Percentiles rank a stretch among this genome's conserved stretches.
phyloP scores from a whole-genome alignment of 1,140 invertebrate genomes.

The Drosophila pallidifrons region DNA sequence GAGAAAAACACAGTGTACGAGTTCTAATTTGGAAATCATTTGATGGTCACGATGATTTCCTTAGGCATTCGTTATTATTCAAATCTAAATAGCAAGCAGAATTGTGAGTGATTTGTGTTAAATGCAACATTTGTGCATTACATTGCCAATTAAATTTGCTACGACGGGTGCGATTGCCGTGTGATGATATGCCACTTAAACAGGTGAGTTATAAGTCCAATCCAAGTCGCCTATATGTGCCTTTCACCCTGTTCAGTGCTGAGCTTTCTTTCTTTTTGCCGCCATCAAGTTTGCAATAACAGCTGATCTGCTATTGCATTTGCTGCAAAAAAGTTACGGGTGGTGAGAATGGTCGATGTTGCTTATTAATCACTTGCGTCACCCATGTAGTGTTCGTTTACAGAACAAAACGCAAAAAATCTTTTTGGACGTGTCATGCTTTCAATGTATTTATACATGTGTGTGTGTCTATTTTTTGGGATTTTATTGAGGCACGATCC shows the following conservation, averaged over 20 bases:
- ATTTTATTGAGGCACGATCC: conserved; percentile 57
- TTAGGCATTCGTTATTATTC: conserved; percentile 35
- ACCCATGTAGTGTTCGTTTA: conserved; percentile 56
- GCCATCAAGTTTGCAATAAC: conserved; percentile 50
- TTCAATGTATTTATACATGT: conserved; percentile 22
- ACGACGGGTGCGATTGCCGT: conserved; percentile 83
- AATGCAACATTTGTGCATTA: conserved; percentile 73
- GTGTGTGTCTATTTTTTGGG: conserved; percentile 53
- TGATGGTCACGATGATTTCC: conserved; percentile 35
- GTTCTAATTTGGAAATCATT: conserved; percentile 36
- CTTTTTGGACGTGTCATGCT: conserved; percentile 48
- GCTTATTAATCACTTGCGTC: conserved; percentile 72
- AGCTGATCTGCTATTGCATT: conserved; percentile 72
- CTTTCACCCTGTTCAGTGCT: conserved; percentile 21
- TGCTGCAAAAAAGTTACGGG: conserved; percentile 22
- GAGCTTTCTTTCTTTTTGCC: conserved; percentile 31
- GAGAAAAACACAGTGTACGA: conserved; percentile 24
- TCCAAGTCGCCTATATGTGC: neutral
- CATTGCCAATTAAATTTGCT: conserved; percentile 75
- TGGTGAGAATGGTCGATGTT: conserved; percentile 13
- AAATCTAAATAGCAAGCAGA: conserved; percentile 40
- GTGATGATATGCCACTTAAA: conserved; percentile 85
- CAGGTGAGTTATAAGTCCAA: conserved; percentile 67
- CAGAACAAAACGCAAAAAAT: conserved; percentile 30
- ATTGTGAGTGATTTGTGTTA: conserved; percentile 56